Conservation (phyloP, 2,797 vertebrate genomes). For the Acropternis orthonyx region DNA sequence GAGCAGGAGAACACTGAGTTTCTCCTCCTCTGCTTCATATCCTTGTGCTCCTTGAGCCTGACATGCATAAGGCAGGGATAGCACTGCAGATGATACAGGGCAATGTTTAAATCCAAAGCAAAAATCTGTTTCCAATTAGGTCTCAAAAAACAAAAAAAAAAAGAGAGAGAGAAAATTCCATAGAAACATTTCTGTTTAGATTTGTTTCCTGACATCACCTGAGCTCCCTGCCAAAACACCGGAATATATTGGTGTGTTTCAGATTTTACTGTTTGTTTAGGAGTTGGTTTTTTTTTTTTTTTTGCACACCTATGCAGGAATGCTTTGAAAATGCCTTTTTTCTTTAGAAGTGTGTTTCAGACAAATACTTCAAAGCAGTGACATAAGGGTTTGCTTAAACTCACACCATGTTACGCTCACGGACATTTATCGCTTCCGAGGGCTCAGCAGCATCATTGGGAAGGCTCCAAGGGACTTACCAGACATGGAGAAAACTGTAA, state of each 20-base stretch:
- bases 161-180: not conserved
- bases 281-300: not conserved
- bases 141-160: not conserved
- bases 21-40: not conserved
- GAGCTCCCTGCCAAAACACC: not conserved
- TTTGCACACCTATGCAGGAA: not conserved
- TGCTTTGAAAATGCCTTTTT: not conserved
- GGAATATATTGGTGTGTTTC: not conserved
- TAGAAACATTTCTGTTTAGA: slow-evolving; percentile 54
- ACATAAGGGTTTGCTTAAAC: not conserved
- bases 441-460: not conserved
- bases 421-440: not conserved
- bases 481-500: not conserved
- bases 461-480: not conserved
- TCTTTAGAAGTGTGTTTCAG: not conserved
- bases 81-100: not conserved
- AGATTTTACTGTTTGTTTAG: not conserved
- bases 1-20: not conserved
- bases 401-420: not conserved
- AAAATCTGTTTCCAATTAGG: slow-evolving; percentile 5
- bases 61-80: not conserved
- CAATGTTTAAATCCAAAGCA: not conserved
- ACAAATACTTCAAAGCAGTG: not conserved
- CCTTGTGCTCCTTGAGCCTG: not conserved
- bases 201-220: slow-evolving; percentile 28